Percentiles rank a stretch among this genome's conserved stretches.
These are phyloP conservation scores for Andricus quercusramuli DNA, from an alignment of 2,888 invertebrate species.

Conservation along the genomic window DNA sequence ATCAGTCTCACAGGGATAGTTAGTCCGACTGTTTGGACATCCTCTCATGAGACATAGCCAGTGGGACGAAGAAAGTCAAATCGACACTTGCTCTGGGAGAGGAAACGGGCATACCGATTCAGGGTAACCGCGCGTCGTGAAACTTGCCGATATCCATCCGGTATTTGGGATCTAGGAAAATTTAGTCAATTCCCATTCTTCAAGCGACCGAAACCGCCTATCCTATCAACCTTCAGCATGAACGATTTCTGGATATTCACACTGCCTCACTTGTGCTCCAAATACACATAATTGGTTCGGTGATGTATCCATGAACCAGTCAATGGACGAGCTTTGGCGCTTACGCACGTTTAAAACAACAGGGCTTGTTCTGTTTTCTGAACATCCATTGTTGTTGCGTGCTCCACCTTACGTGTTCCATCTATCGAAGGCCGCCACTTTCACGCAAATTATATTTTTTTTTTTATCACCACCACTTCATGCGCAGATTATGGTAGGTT, in stretches of 20 bases:
- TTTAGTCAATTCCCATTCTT: slow-evolving; percentile 70
- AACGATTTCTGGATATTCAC: slow-evolving; percentile 35
- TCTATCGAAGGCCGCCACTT: slow-evolving; percentile 66
- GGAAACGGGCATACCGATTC: too few species aligned
- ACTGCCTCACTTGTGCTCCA: slow-evolving; percentile 14
- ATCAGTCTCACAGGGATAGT: slow-evolving; percentile 54
- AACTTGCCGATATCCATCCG: too few species aligned
- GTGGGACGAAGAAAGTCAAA: too few species aligned
- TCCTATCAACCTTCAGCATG: slow-evolving; percentile 49
- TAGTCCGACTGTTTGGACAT: slow-evolving; percentile 57
- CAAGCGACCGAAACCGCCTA: slow-evolving; percentile 55
- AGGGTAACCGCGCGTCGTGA: too few species aligned
- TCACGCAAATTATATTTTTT: slow-evolving; percentile 60
- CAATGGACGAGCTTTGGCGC: slow-evolving; percentile 55
- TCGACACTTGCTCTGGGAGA: too few species aligned
- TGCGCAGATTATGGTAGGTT: slow-evolving; percentile 78
- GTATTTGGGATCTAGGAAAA: slow-evolving; percentile 56
- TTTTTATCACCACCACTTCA: slow-evolving; percentile 54
- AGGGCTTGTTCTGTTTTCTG: slow-evolving; percentile 75
- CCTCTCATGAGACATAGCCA: slow-evolving; percentile 33
- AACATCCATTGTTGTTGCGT: slow-evolving; percentile 67
- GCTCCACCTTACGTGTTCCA: slow-evolving; percentile 66
- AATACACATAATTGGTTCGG: slow-evolving; percentile 52
- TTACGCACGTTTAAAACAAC: slow-evolving; percentile 51
- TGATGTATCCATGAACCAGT: slow-evolving; percentile 63